phyloP scores from a whole-genome alignment of 2,797 vertebrate species.

The Enteromius paludinosus region DNA sequence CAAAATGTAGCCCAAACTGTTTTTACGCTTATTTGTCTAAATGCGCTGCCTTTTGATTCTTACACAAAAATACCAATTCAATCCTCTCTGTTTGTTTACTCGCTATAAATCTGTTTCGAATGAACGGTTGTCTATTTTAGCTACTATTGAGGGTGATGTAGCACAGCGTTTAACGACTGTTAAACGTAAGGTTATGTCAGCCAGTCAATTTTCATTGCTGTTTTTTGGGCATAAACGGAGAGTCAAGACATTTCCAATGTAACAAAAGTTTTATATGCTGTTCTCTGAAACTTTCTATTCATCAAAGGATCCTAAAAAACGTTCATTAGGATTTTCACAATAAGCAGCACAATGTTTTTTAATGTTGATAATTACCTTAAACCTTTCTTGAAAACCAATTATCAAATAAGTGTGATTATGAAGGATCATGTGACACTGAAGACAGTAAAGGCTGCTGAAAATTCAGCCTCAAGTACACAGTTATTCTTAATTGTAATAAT shows the following conservation, averaged over 20 bases:
- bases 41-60: neutral
- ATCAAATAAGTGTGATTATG: neutral
- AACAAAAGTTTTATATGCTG: neutral
- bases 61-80: neutral
- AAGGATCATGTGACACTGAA: neutral
- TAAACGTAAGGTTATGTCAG: neutral
- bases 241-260: neutral
- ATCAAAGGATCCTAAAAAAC: neutral
- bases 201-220: neutral
- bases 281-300: neutral
- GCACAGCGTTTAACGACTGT: neutral
- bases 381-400: neutral
- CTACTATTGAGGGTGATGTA: neutral
- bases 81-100: neutral
- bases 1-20: slow-evolving; percentile 3
- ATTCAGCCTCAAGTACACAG: neutral
- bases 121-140: neutral
- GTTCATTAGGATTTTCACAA: neutral
- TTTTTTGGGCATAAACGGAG: neutral
- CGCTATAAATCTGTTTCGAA: neutral
- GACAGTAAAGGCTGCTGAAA: neutral
- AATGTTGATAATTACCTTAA: neutral
- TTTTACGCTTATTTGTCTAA: slow-evolving; percentile 19
- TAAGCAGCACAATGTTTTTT: neutral
- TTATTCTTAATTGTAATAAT: neutral